Base-by-base conservation (phyloP, 2,797 vertebrate genomes). In the Xiphophorus birchmanni region DNA sequence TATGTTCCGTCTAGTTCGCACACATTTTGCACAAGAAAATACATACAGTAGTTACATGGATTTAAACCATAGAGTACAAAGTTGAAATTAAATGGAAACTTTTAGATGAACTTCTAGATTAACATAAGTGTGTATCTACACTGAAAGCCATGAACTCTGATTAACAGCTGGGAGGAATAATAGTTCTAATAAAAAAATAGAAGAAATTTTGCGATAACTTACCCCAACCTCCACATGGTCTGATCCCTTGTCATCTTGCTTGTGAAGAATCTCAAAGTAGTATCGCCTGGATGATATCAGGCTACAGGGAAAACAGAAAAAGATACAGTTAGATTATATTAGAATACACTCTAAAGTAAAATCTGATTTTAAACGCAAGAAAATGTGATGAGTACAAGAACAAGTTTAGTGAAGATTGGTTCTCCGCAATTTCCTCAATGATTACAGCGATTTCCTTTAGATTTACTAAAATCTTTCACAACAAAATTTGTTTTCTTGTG, bases 191-290 rank as follows among this genome's bases (percentile, higher is more conserved):
- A 73, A 32, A 48, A 60, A 67, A 42, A 26, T 1, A 35, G 29
- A 48, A 6, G 42, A 69, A 69, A 23, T 10, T 54, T 26, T 3
- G 17, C 15, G 10, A 82, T 48, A 67, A 97, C 98, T 98, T 94
- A 99, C 98, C 50, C 97, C 98, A 48, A 99, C 97, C 94, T 99
- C 98, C 91, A 99, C 98, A 0, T 99, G 98, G 94, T 99, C 98
- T 0, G 98, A 99, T 76, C 98, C 98, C 23, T 94, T 96, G 95
- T 99, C 97, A 0, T 99, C 98, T 78, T 99, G 98, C 86, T 99
- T 99, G 95, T 99, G 98, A 76, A 99, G 97, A 88, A 99, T 95
- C 95, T 99, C 98, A 0, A 99, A 99, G 96, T 99, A 99, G 94
- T 99, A 99, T 23, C 95, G 96, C 69, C 97, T 96, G 84, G 98